phyloP scores from a whole-genome alignment of 1,140 invertebrate genomes.

The Proctacanthus coquilletti region DNA sequence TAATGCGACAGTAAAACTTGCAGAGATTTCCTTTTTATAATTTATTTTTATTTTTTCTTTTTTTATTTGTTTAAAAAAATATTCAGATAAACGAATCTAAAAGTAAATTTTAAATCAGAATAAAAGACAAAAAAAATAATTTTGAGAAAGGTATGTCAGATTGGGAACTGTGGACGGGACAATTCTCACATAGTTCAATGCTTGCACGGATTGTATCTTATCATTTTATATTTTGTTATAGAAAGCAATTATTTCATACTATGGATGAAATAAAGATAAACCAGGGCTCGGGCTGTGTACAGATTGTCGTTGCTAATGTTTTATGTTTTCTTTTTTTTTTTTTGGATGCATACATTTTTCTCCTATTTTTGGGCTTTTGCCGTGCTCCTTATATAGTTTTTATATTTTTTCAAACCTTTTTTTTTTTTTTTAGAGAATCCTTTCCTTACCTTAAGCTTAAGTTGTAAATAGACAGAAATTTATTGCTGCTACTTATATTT shows the following conservation, averaged over 20 bases:
- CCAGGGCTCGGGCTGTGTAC: neutral
- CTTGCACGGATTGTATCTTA: constrained; percentile 3
- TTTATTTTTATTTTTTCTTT: no score
- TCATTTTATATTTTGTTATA: constrained; percentile 2
- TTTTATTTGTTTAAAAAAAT: no score
- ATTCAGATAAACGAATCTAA: no score
- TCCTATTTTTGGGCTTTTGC: neutral
- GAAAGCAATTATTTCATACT: no score
- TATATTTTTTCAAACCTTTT: neutral
- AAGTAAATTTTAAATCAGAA: no score
- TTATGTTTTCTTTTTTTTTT: neutral
- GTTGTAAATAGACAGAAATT: constrained; percentile 1
- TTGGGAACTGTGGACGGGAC: constrained; percentile 37
- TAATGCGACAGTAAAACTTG: no score
- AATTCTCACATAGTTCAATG: constrained; percentile 33
- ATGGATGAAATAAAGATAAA: neutral
- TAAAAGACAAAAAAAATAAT: no score
- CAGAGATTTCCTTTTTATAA: no score
- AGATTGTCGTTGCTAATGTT: no score
- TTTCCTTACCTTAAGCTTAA: neutral
- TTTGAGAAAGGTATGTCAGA: constrained; percentile 21
- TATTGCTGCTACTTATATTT: neutral
- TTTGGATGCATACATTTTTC: neutral
- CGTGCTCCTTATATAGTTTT: neutral
- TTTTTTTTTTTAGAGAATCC: constrained; percentile 1